Conservation (phyloP, 2,797 vertebrate genomes). For the Schizothorax lantsangensis region DNA sequence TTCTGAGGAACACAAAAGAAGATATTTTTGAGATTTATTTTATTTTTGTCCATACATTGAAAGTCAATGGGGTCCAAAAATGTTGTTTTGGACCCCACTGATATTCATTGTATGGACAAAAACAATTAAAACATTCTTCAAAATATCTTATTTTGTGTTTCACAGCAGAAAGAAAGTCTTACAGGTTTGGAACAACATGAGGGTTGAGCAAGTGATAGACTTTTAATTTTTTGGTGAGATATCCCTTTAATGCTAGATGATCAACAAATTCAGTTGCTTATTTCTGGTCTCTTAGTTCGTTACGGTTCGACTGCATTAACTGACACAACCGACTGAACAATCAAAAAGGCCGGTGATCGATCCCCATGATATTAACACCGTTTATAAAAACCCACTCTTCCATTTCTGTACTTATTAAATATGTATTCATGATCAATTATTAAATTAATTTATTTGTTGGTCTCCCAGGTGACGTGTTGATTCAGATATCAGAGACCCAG, state of each 20-base stretch:
- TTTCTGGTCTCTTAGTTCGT: not conserved
- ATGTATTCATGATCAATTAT: conserved; percentile 31
- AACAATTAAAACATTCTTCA: not conserved
- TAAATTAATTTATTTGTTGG: conserved; percentile 41
- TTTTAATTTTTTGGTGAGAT: not conserved
- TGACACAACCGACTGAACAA: not conserved
- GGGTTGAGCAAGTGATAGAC: not conserved
- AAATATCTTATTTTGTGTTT: not conserved
- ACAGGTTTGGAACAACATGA: not conserved
- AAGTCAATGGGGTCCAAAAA: not conserved
- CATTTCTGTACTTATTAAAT: conserved; percentile 28
- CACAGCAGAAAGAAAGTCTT: not conserved
- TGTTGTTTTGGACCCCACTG: not conserved
- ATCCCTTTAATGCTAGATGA: not conserved
- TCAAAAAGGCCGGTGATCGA: not conserved
- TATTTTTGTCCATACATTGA: not conserved
- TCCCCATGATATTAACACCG: not conserved
- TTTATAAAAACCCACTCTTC: conserved; percentile 22
- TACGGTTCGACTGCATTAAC: not conserved
- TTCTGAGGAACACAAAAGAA: not conserved
- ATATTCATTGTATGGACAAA: not conserved
- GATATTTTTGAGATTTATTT: not conserved
- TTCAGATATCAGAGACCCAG: conserved; percentile 93
- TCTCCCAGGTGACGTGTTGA: conserved; percentile 87
- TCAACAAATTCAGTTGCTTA: not conserved